These are phyloP conservation scores for Autographa gamma DNA, from an alignment of 2,888 invertebrate genomes.

Conservation along the genomic window DNA sequence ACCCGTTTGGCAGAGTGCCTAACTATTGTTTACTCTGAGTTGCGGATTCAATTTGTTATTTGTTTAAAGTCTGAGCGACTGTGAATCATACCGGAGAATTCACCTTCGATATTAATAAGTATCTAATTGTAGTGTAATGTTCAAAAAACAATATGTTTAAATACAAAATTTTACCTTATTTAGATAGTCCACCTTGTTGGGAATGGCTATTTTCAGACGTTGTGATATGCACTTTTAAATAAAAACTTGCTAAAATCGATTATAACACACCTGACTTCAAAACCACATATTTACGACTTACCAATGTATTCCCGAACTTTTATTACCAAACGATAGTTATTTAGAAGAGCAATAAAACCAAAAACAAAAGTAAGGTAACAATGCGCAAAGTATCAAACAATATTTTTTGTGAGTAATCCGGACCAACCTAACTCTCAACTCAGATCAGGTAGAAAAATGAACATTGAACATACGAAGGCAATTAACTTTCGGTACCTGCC, in stretches of 20 bases:
- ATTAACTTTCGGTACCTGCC: slow-evolving; percentile 87
- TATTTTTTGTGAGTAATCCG: slow-evolving; percentile 55
- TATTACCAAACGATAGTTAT: slow-evolving; percentile 42
- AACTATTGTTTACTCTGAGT: no score
- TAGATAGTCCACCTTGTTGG: no score
- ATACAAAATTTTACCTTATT: no score
- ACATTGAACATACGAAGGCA: slow-evolving; percentile 87
- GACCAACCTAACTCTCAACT: slow-evolving; percentile 65
- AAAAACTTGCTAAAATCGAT: neutral
- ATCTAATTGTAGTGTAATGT: no score
- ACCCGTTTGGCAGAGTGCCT: no score
- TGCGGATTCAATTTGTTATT: no score
- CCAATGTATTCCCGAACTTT: slow-evolving; percentile 14
- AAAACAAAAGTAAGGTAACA: slow-evolving; percentile 43
- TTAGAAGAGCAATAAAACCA: slow-evolving; percentile 32
- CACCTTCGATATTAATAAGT: no score
- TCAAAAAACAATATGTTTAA: no score
- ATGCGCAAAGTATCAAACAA: slow-evolving; percentile 56
- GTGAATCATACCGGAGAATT: no score
- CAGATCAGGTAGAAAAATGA: slow-evolving; percentile 82
- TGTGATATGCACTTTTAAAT: neutral
- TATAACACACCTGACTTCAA: slow-evolving; percentile 4
- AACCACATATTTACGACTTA: neutral
- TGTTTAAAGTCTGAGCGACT: no score
- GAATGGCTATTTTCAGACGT: neutral